A percentile compares a stretch with the other conserved stretches of the same genome.
These are phyloP conservation scores for Mirza zaza DNA, from an alignment of 2,113 vertebrate genomes.

Conservation along the genomic window DNA sequence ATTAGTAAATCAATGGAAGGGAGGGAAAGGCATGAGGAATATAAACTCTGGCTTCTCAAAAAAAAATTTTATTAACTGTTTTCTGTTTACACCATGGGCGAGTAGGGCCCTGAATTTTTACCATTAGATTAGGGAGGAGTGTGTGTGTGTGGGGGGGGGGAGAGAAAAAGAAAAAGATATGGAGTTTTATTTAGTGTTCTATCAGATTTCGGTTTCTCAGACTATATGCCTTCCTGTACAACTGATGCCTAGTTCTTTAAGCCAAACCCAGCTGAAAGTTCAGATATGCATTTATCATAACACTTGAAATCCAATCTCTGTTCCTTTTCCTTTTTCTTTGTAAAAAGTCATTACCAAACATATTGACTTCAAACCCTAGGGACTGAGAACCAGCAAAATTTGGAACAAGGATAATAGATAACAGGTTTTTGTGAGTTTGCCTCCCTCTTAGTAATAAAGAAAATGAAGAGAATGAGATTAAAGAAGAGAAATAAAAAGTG, in stretches of 20 bases:
- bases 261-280: constrained; percentile 80
- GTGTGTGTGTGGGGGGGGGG: neutral
- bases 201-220: constrained; percentile 17
- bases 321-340: constrained; percentile 80
- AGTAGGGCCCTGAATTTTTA: neutral
- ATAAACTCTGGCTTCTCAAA: neutral
- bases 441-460: constrained; percentile 82
- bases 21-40: neutral
- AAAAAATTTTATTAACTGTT: neutral
- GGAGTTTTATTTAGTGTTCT: neutral
- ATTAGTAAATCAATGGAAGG: neutral
- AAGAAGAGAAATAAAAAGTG: constrained; percentile 71
- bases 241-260: constrained; percentile 69
- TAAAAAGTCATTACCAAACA: constrained; percentile 88
- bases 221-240: constrained; percentile 20
- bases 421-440: constrained; percentile 78
- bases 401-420: constrained; percentile 85
- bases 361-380: constrained; percentile 84
- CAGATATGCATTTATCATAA: constrained; percentile 82
- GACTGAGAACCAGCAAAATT: constrained; percentile 84
- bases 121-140: neutral
- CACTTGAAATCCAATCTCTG: constrained; percentile 82
- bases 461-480: constrained; percentile 80
- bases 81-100: neutral
- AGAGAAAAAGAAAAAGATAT: neutral